Evolutionary conservation across 2,888 invertebrate genomes (phyloP), one percentile per base, ranked within the genome.

Genomic region (Trichopria drosophilae): DNA sequence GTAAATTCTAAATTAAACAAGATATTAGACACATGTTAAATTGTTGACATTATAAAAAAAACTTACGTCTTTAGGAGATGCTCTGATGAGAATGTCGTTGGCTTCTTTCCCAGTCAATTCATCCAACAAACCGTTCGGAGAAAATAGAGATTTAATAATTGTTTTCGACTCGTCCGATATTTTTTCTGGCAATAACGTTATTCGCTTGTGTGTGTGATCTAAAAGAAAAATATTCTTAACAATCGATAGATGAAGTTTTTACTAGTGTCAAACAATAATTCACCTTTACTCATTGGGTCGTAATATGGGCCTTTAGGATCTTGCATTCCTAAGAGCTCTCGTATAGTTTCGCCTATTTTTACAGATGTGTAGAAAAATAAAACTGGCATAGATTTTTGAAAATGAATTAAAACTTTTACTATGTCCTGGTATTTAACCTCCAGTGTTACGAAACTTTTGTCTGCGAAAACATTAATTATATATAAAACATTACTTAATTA

Each of bases 311-410:
- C 75, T 53, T 72, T 71, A 18, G 76, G 67, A 62, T 83, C 81
- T 39, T 77, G 77, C 87, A 93, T 88, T 42, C 86, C 84, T 28
- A 93, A 78, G 20, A 79, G 75, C 61, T 82, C 82, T 44, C 92
- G 79, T 45, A 93, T 84, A 61, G 82, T 83, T 19, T 77, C 77
- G 12, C 87, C 91, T 69, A 85, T 85, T 35, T 78, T 80, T 44
- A 83, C 82, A 60, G 84, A 82, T 12, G 88, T 84, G 66, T 90
- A 90, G 61, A 93, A 80, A 75, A 93, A 92, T 59, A 94, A 77
- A 2, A 92, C 86, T 5, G 90, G 88, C 72, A 89, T 78, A 1
- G 81, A 77, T 74, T 85, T 87, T 3, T 86, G 85, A 77, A 90
- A 89, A 77, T 90, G 87, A 36, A 85, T 85, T 61, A 90, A 78